Evolutionary conservation across 1,140 invertebrate genomes (phyloP), one percentile per base, ranked within the genome.

Genomic region (Lucilia sericata): DNA sequence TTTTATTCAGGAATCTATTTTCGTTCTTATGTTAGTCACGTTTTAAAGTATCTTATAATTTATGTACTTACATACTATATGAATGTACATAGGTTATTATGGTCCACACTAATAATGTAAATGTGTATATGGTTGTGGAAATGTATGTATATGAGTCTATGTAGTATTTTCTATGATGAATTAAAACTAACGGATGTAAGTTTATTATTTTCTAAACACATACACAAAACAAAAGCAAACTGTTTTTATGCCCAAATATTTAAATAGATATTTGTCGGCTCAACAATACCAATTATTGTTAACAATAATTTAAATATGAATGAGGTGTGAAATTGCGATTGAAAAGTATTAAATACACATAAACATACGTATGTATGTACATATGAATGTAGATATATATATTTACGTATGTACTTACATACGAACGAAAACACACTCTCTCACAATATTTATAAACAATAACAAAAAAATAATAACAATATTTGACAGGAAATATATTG

Each of bases 131-230:
- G n/a, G 42, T 42, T 7, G 42, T 42, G 42, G 5, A 42, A 42
- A 7, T 7, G 10, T 36, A 60, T n/a, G 51, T n/a, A 60, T 60
- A 60, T 17, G 14, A 60, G n/a, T 60, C n/a, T 60, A n/a, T 60
- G 14, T 30, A 2, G 25, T 60, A 14, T 17, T 60, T n/a, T 42
- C 42, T 60, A n/a, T 60, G 55, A 60, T n/a, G 14, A 60, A 60
- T 17, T 60, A 14, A 17, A 17, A n/a, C 55, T 60, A 60, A 17
- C 55, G 55, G 55, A 60, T 60, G 55, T 60, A 4, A 7, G 55
- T 60, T n/a, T n/a, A n/a, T 60, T 60, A 60, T 60, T n/a, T 60
- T 60, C n/a, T 60, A 60, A 60, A n/a, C 55, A n/a, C 55, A 60
- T 60, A n/a, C 55, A 60, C 14, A 60, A 60, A 60, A 60, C 14